Conservation (phyloP, 2,888 invertebrate species). For the Lucinisca nassula region DNA sequence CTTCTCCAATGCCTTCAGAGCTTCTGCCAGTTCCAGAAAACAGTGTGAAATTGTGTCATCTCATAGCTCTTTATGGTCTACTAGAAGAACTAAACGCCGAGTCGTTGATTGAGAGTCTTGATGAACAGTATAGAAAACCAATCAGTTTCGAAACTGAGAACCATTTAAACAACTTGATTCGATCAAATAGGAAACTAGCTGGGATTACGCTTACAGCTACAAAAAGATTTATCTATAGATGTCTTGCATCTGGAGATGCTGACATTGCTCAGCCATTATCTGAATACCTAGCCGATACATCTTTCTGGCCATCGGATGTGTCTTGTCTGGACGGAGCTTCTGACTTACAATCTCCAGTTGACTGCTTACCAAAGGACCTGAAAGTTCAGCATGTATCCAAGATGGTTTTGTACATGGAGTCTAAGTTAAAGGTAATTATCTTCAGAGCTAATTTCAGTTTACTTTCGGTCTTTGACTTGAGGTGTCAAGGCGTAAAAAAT, state of each 20-base stretch:
- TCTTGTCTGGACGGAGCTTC: background rate
- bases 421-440: too few species aligned
- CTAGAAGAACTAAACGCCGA: slow-evolving; percentile 70
- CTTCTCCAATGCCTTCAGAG: slow-evolving; percentile 38
- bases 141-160: slow-evolving; percentile 47
- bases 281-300: slow-evolving; percentile 56
- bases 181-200: slow-evolving; percentile 13
- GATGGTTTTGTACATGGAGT: too few species aligned
- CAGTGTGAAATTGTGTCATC: slow-evolving; percentile 66
- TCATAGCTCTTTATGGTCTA: slow-evolving; percentile 62
- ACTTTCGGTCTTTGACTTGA: too few species aligned
- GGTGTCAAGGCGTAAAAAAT: too few species aligned
- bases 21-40: slow-evolving; percentile 65
- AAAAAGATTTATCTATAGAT: slow-evolving; percentile 71
- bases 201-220: slow-evolving; percentile 49
- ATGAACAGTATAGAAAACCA: slow-evolving; percentile 42
- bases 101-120: slow-evolving; percentile 60
- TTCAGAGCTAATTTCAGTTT: too few species aligned
- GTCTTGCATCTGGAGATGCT: slow-evolving; percentile 53
- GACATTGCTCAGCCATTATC: slow-evolving; percentile 40
- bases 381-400: background rate
- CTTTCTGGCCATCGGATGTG: slow-evolving; percentile 68
- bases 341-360: background rate
- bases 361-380: background rate
- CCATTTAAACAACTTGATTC: slow-evolving; percentile 32